Base-by-base conservation (phyloP, 2,113 vertebrate species). In the Saguinus imperator region DNA sequence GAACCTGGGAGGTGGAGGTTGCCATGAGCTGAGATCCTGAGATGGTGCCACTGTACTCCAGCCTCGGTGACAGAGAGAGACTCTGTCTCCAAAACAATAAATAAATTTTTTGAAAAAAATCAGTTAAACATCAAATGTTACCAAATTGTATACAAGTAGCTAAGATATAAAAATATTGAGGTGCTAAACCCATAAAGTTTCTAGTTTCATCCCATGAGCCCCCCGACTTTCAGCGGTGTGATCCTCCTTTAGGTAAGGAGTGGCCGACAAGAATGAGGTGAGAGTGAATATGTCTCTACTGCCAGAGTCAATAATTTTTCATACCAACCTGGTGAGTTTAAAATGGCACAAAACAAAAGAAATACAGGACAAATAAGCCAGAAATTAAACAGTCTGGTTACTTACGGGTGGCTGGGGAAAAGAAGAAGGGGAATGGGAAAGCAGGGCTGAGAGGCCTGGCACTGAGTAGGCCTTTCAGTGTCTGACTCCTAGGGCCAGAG, bases 301-400 rank as follows among this genome's bases (percentile, higher is more conserved):
- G 6, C 18, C 9, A 61, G 1, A 16, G 20, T 18, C 8, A 20
- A 85, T 21, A 32, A 81, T 45, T 37, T 89, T 87, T 70, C 70
- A 57, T 57, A 79, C 35, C 93, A 82, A 68, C 14, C 23, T 40
- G 72, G 25, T 20, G 12, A 85, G 43, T 82, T 89, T 72, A 86
- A 94, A 89, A 91, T 18, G 58, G 66, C 66, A 73, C 27, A 57
- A 37, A 77, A 57, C 32, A 91, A 81, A 92, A 66, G 89, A 97
- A 85, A 95, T 6, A 55, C 12, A 55, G 50, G 16, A 66, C 90
- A 72, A 77, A 23, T 29, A 89, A 82, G 12, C 20, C n/a, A 82
- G 29, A 86, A 86, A 66, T 11, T 17, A 86, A 35, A 68, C 68
- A 91, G 32, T 48, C 0, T 72, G 27, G n/a, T 12, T 82, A 64